Evolutionary conservation across 30 jellyfish, hydroid and myxozoan species (phyloP).

Genomic region (Hydractinia symbiolongicarpus): DNA sequence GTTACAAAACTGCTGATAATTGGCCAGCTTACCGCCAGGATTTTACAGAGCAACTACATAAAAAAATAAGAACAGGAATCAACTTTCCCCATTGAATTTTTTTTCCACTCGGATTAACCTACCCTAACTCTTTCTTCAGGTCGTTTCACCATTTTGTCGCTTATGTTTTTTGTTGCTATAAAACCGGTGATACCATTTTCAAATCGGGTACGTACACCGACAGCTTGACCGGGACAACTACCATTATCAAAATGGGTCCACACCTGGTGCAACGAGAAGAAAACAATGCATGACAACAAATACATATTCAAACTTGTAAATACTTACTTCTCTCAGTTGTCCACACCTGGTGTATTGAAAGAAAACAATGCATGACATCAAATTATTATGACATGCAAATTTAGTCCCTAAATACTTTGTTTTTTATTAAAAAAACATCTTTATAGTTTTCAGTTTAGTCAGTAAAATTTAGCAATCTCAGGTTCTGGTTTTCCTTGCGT

Average conservation of each 20-base stretch:
- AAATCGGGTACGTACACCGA: conserved; percentile 82
- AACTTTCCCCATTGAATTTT: background rate
- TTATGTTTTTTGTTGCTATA: conserved; percentile 70
- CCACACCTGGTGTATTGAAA: no score
- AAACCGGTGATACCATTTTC: conserved; percentile 85
- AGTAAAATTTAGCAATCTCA: no score
- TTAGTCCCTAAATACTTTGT: no score
- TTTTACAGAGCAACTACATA: no score
- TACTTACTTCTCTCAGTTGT: no score
- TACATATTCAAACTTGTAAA: background rate
- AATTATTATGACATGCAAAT: no score
- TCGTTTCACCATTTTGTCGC: conserved; percentile 77
- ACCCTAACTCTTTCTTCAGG: conserved; percentile 95
- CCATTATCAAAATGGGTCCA: conserved; percentile 98
- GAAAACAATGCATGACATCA: no score
- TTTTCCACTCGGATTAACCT: background rate
- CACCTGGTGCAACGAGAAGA: conserved; percentile 33
- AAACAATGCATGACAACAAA: background rate
- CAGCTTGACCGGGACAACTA: conserved; percentile 95
- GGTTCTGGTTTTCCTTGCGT: no score
- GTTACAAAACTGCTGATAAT: no score
- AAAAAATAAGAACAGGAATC: background rate
- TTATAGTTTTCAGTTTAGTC: no score
- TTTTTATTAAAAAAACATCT: no score
- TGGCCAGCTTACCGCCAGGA: no score